phyloP scores from a whole-genome alignment of 2,888 invertebrate species.

The Dusona sp. region DNA sequence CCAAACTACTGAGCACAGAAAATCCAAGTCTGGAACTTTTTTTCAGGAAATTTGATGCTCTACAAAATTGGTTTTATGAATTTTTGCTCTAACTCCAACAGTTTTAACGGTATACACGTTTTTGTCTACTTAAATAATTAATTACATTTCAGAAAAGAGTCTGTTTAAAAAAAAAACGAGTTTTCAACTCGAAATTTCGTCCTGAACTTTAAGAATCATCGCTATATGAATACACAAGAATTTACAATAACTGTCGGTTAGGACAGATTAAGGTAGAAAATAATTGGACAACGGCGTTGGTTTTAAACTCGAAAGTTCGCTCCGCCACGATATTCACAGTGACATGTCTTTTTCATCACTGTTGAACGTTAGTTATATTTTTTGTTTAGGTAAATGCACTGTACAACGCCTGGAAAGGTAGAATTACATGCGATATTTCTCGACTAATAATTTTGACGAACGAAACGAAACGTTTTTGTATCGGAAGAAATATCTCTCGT shows the following conservation, averaged over 20 bases:
- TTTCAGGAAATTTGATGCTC: not conserved
- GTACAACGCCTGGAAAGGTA: not conserved
- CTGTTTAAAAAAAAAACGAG: no score
- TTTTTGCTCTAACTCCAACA: not conserved
- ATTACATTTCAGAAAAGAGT: no score
- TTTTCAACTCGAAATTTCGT: no score
- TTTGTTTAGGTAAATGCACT: no score
- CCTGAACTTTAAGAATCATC: no score
- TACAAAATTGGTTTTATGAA: not conserved
- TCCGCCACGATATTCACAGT: no score
- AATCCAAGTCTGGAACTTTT: not conserved
- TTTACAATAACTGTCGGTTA: not conserved
- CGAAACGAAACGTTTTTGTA: not conserved
- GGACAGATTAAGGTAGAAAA: not conserved
- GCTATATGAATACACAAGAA: not conserved
- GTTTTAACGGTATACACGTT: not conserved
- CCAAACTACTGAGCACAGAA: not conserved
- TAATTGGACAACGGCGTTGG: not conserved
- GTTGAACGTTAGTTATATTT: no score
- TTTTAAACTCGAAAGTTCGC: not conserved
- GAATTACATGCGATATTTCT: not conserved
- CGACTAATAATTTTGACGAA: not conserved
- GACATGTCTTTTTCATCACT: no score
- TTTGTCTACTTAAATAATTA: not conserved
- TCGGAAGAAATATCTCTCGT: not conserved